Conservation (phyloP, 2,113 vertebrate genomes). For the Muntiacus reevesi region DNA sequence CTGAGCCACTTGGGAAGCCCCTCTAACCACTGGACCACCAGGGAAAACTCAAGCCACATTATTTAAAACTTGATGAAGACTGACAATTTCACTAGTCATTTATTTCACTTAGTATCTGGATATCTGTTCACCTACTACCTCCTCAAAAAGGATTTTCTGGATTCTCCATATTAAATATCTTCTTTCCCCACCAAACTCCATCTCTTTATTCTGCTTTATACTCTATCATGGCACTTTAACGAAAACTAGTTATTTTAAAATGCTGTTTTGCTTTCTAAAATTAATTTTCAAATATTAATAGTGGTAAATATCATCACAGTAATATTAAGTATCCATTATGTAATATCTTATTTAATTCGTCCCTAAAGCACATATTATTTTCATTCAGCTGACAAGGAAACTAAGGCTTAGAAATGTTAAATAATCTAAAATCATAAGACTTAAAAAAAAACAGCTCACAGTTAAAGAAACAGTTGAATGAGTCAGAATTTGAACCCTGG, state of each 20-base stretch:
- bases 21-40: neutral
- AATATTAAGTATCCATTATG: neutral
- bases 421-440: neutral
- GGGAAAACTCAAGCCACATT: neutral
- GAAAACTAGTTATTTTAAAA: neutral
- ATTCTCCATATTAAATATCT: neutral
- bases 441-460: neutral
- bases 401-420: neutral
- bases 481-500: neutral
- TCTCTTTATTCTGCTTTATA: neutral
- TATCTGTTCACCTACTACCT: neutral
- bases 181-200: neutral
- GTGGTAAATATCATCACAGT: neutral
- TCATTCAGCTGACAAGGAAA: neutral
- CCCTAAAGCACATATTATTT: neutral
- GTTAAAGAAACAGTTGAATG: neutral
- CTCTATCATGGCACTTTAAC: neutral
- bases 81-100: neutral
- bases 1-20: neutral
- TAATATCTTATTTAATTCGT: conserved; percentile 6
- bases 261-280: neutral
- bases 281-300: neutral
- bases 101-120: neutral
- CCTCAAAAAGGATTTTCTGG: neutral
- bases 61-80: neutral